Evolutionary conservation across 1,140 invertebrate species (phyloP), one percentile per base, ranked within the genome.

Genomic region (Oryctes rhinoceros): DNA sequence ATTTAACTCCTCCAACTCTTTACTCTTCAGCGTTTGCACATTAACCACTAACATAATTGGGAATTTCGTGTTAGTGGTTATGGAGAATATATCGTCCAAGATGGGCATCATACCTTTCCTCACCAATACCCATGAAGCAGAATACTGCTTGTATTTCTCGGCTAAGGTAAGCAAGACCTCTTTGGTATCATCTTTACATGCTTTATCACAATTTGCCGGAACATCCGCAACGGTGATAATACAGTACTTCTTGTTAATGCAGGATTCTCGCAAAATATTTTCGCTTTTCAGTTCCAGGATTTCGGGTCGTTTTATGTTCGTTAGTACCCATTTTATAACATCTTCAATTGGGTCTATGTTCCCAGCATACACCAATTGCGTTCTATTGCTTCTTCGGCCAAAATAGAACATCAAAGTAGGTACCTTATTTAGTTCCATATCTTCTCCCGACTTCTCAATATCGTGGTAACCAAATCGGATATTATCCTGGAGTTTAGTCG

Each of bases 31-130:
- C 6, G 65, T 71, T 71, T 71, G 65, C 20, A 71, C 65, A 37
- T 71, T 71, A 71, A 71, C 65, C 65, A 71, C 65, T 35, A 71
- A 35, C 20, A 71, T 71, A 35, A 24, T 24, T 35, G 65, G 65
- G 24, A 71, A 24, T 24, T 71, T 71, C 3, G 65, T 71, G 35
- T 71, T 71, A 37, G 10, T 71, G 10, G 20, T 71, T 11, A 71
- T 71, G 7, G 24, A 10, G 13, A 71, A 71, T 71, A 71, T 71
- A 10, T 71, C 65, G 1, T 71, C 65, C 24, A 71, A 35, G 1
- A 10, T 71, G 37, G 65, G 65, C 65, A 71, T 71, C 6, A 24
- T 35, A 15, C 65, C 65, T 37, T 71, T 71, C 65, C 20, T 71
- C 20, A 71, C 65, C 13, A 71, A 71, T 0, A 15, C 65, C 65